These are phyloP conservation scores for Leptopilina syphax DNA, from an alignment of 2,888 invertebrate species.

Conservation along the genomic window DNA sequence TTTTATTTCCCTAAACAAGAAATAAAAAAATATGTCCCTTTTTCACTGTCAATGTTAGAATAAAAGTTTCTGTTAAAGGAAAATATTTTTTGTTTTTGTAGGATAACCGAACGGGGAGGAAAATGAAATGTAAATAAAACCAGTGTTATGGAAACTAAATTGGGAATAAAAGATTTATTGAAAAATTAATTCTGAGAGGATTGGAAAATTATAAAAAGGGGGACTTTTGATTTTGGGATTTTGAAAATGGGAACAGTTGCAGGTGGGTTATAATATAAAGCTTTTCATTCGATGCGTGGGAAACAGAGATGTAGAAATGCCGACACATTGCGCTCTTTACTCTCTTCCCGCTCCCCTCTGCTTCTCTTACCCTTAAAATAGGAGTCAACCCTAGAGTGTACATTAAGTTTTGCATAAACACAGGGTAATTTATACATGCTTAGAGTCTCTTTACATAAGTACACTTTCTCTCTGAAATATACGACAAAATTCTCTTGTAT, in stretches of 20 bases:
- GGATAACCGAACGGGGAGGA: too few relatives aligned
- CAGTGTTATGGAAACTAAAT: not conserved
- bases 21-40: too few relatives aligned
- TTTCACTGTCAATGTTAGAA: too few relatives aligned
- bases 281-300: conserved; percentile 35
- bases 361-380: conserved; percentile 20
- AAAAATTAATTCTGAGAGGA: not conserved
- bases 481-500: not conserved
- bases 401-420: conserved; percentile 39
- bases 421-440: conserved; percentile 11
- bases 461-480: conserved; percentile 13
- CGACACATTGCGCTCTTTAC: conserved; percentile 21
- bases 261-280: conserved; percentile 6
- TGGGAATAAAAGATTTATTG: conserved; percentile 20
- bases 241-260: conserved; percentile 26
- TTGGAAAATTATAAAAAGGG: not conserved
- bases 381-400: not conserved
- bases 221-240: conserved; percentile 26
- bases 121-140: not conserved
- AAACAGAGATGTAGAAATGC: conserved; percentile 31
- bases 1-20: too few relatives aligned
- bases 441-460: conserved; percentile 18
- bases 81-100: too few relatives aligned
- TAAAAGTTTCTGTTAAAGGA: too few relatives aligned
- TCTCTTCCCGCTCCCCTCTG: conserved; percentile 2